Evolutionary conservation across 2,113 vertebrate species (phyloP), one percentile per base, ranked within the genome.

Genomic region (Castor canadensis): DNA sequence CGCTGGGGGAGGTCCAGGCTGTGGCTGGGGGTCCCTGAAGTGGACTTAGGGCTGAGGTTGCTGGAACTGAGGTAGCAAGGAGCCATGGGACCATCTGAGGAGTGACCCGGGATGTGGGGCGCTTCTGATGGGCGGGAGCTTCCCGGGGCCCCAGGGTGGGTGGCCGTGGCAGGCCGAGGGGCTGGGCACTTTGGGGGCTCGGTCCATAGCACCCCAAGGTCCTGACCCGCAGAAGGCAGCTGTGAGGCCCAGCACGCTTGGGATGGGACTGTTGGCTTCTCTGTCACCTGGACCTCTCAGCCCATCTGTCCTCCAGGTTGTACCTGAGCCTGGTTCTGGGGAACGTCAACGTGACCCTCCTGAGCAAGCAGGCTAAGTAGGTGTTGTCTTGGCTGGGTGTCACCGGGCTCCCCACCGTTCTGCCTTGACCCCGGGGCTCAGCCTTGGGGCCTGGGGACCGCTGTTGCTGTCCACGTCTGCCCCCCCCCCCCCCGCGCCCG

Each of bases 331-430:
- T 99, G 95, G 99, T 99, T 86, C 98, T 99, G 3, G 99, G 99
- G 82, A 99, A 99, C 0, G 99, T 99, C 96, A 99, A 99, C 3
- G 99, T 99, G 93, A 99, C 99, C 0, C 99, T 99, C 93, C 97
- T 99, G 96, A 99, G 98, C 99, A 99, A 99, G 95, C 99, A 99
- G 97, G 98, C 99, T 95, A 99, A 99, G 99, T 99, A 99, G 38
- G 94, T 76, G 28, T 66, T 1, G 13, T 38, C 0, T 0, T 1
- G 81, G 43, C 38, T 3, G 94, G 79, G 32, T 64, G 56, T 82
- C 52, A 1, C 45, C 56, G 0, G 7, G 60, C 24, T 2, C 45
- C 52, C 45, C 66, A n/a, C 7, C 56, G n/a, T n/a, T 26, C 16
- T 30, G 54, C 87, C 89, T 17, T 47, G 9, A 45, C 60, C 45